These are phyloP conservation scores for Orchesellides sinensis DNA, from an alignment of 2,888 invertebrate species.

Conservation along the genomic window DNA sequence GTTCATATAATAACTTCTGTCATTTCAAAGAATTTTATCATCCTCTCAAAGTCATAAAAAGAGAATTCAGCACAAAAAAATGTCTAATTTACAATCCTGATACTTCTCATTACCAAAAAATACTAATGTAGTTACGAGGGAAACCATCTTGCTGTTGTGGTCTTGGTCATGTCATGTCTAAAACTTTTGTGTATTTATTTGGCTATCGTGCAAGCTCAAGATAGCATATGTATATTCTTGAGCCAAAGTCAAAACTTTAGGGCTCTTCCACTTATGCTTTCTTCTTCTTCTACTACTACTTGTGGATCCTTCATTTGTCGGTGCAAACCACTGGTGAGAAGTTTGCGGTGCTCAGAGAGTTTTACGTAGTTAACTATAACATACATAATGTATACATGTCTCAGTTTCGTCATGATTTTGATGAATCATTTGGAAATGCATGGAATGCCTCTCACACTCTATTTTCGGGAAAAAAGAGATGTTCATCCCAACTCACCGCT, in stretches of 20 bases:
- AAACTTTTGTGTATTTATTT: no score
- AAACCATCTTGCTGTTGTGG: no score
- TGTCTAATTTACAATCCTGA: no score
- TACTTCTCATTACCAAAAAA: no score
- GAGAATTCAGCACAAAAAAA: not conserved
- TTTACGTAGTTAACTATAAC: not conserved
- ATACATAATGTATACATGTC: constrained; percentile 7
- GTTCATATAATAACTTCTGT: not conserved
- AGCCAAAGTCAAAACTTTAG: no score
- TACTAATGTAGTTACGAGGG: no score
- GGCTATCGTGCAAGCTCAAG: no score
- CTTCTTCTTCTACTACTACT: not conserved
- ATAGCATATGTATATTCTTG: no score
- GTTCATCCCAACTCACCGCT: constrained; percentile 36
- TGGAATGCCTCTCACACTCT: constrained; percentile 30
- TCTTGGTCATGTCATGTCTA: no score
- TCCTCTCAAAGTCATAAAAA: not conserved
- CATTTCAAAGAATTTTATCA: not conserved
- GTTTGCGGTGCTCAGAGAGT: constrained; percentile 40
- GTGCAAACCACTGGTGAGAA: constrained; percentile 57
- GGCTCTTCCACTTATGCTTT: no score
- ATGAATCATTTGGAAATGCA: constrained; percentile 35
- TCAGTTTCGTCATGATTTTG: constrained; percentile 14
- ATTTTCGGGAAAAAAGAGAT: constrained; percentile 27
- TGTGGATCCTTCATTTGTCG: constrained; percentile 44